Percentiles rank a stretch among this genome's conserved stretches.
These are phyloP conservation scores for Lepisosteus osseus DNA, from an alignment of 2,113 vertebrate species.

Conservation along the genomic window DNA sequence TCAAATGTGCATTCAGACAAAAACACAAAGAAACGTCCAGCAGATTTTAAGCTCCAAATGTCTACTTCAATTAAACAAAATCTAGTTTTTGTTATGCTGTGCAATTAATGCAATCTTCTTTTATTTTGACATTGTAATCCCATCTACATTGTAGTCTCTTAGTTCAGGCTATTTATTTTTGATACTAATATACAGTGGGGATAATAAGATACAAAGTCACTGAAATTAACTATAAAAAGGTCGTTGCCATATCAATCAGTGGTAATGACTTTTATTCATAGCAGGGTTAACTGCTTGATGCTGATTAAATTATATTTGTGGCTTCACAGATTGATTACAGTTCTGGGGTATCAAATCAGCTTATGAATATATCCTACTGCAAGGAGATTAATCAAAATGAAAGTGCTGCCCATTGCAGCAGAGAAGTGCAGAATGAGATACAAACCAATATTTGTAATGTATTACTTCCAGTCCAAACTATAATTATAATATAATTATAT, in stretches of 20 bases:
- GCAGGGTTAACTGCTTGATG: constrained; percentile 14
- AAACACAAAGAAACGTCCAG: neutral
- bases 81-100: neutral
- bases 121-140: neutral
- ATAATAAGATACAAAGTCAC: neutral
- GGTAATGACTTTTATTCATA: constrained; percentile 5
- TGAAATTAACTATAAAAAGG: neutral
- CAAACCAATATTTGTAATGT: too few relatives aligned
- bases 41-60: constrained; percentile 9
- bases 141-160: too few relatives aligned
- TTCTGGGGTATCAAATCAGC: neutral
- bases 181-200: neutral
- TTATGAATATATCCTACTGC: neutral
- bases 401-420: neutral
- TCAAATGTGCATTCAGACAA: neutral
- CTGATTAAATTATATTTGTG: constrained; percentile 7
- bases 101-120: neutral
- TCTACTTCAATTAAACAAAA: constrained; percentile 10
- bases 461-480: too few relatives aligned
- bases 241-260: neutral
- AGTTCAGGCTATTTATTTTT: neutral
- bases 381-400: neutral
- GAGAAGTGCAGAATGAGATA: too few relatives aligned
- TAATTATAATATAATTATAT: too few relatives aligned
- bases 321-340: constrained; percentile 2